Conservation (phyloP, 2,888 invertebrate species). For the Rotaria socialis region DNA sequence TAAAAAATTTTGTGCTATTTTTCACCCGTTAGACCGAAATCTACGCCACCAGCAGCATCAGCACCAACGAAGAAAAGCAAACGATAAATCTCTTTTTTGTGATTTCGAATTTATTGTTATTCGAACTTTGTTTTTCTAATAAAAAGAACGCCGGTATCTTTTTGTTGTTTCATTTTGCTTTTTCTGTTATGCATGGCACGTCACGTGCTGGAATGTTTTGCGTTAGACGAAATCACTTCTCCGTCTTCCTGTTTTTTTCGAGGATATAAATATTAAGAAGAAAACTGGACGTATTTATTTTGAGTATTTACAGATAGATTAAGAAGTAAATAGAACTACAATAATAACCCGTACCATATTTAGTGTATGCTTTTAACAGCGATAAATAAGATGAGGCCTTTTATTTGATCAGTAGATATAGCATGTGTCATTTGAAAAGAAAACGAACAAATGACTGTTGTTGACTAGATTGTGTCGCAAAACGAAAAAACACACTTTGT, state of each 20-base stretch:
- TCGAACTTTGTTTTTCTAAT: constrained; percentile 27
- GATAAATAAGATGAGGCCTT: too few relatives aligned
- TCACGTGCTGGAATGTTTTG: not conserved
- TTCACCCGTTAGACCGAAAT: not conserved
- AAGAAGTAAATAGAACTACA: not conserved
- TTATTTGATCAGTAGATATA: not conserved
- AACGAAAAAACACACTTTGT: not conserved
- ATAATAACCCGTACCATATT: too few relatives aligned
- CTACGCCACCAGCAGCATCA: not conserved
- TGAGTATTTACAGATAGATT: not conserved
- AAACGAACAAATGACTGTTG: not conserved
- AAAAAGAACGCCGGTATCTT: not conserved
- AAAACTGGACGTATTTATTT: not conserved
- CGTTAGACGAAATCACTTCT: not conserved
- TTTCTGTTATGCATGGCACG: not conserved
- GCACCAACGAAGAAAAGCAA: constrained; percentile 17
- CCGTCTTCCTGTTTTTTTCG: too few relatives aligned
- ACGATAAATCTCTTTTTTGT: not conserved
- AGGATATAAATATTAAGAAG: not conserved
- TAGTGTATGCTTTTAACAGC: not conserved
- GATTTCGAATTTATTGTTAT: constrained; percentile 8
- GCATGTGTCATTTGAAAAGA: not conserved
- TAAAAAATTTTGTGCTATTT: too few relatives aligned
- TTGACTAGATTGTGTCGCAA: not conserved
- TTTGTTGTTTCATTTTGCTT: not conserved